Percentiles rank a stretch among this genome's conserved stretches.
Conservation (phyloP, 2,113 vertebrate genomes). For the Mohoua ochrocephala region DNA sequence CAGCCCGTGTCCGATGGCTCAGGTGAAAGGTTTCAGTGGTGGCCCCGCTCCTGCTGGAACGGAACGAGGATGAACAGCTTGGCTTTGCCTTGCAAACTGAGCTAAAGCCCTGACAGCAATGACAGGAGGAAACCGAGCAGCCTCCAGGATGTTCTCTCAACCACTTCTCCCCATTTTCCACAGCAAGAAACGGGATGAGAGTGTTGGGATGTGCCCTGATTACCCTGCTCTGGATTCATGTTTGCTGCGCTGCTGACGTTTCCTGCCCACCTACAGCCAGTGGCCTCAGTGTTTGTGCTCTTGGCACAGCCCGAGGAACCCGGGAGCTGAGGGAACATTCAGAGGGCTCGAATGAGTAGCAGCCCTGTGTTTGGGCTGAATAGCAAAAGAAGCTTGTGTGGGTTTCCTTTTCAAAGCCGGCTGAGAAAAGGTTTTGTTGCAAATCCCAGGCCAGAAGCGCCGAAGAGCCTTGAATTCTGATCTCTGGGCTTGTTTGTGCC, state of each 20-base stretch:
- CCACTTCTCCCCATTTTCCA: background rate
- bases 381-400: conserved; percentile 47
- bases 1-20: rapidly evolving
- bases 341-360: conserved; percentile 4
- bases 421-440: conserved; percentile 49
- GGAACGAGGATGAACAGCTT: background rate
- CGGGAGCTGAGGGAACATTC: background rate
- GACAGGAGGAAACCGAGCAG: background rate
- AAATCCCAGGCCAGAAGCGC: background rate
- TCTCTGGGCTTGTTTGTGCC: conserved; percentile 6
- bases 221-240: background rate
- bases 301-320: background rate
- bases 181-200: background rate
- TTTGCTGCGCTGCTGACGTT: rapidly evolving
- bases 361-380: conserved; percentile 54
- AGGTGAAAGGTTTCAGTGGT: background rate
- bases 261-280: conserved; percentile 43
- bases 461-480: background rate
- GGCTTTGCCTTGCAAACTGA: background rate
- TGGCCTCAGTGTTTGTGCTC: background rate
- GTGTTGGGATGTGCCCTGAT: background rate
- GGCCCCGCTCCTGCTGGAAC: background rate
- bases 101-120: background rate
- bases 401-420: conserved; percentile 20
- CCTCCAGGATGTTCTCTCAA: background rate